Base-by-base conservation (phyloP, 2,888 invertebrate species). In the Mythimna loreyi region DNA sequence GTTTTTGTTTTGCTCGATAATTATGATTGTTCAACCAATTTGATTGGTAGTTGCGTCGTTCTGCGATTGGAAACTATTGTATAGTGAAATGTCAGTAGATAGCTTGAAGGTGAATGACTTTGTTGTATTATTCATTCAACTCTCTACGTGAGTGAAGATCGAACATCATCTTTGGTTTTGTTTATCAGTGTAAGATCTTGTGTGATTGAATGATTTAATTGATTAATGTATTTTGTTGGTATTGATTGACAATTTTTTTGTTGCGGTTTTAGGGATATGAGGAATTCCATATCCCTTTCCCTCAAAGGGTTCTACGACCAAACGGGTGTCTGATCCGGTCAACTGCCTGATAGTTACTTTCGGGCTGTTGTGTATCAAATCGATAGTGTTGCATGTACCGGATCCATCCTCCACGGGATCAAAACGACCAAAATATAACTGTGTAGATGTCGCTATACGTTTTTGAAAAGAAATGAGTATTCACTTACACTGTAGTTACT, bases 41-140 rank as follows among this genome's bases (percentile, higher is more conserved):
- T 45, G 59, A 60, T 70, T 56, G 43, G 52, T 61, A 19, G 56
- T 50, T 78, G 71, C 70, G 64, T 43, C 28, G 52, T 52, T 55
- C 58, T 65, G 50, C 62, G 59, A 75, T 72, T 78, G 49, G 56
- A 75, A 78, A 75, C 60, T 36, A 66, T n/a, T n/a, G n/a, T n/a
- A 28, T 62, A 76, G 78, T 78, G 78, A 82, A 80, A 73, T 75
- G 81, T 82, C 72, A 82, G 56, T 45, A 56, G 64, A 64, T 58
- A 67, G 55, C 49, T 2, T 16, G 25, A 53, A 66, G 74, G 72
- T 77, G 68, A 62, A 73, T 74, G 78, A 78, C 71, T 67, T 52
- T 23, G 57, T 60, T 58, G 58, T 61, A 9, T 45, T 59, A 56
- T 64, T 63, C 63, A 74, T 78, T 78, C 77, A 77, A 52, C 56